A percentile compares a stretch with the other conserved stretches of the same genome.
Evolutionary conservation across 2,888 invertebrate species (phyloP).

Genomic region (Tinea trinotella): DNA sequence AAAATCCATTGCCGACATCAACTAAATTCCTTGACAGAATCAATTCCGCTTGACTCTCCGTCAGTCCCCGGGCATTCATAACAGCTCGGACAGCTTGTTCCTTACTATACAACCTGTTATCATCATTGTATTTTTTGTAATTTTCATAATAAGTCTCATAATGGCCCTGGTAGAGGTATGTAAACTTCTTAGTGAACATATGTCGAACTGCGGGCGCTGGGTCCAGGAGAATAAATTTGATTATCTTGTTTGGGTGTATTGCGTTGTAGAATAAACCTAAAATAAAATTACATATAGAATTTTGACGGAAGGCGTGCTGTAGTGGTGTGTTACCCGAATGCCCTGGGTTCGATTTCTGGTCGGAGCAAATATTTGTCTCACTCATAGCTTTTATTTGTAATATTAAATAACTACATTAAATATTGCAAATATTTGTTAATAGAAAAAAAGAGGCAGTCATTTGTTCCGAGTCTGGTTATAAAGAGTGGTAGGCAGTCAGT

Average conservation of each 20-base stretch:
- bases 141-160: conserved; percentile 42
- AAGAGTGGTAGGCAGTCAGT: no score
- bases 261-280: conserved; percentile 49
- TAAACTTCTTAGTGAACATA: conserved; percentile 31
- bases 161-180: conserved; percentile 38
- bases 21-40: conserved; percentile 59
- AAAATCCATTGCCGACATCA: conserved; percentile 47
- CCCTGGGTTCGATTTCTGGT: no score
- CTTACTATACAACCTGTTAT: conserved; percentile 31
- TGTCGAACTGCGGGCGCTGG: conserved; percentile 34
- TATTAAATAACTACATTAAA: no score
- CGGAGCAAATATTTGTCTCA: no score
- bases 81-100: conserved; percentile 51
- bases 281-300: conserved; percentile 18
- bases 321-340: no score
- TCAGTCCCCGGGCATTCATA: conserved; percentile 49
- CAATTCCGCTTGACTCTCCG: conserved; percentile 52
- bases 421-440: no score
- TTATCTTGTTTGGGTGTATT: conserved; percentile 59
- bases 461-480: no score
- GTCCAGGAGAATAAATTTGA: conserved; percentile 51
- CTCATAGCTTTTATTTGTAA: no score
- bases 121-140: conserved; percentile 34
- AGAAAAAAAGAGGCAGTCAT: no score
- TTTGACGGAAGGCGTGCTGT: no score